Percentiles rank a stretch among this genome's conserved stretches.
phyloP scores from a whole-genome alignment of 37 sponge, comb jelly and placozoan species.

The Halichondria panicea region DNA sequence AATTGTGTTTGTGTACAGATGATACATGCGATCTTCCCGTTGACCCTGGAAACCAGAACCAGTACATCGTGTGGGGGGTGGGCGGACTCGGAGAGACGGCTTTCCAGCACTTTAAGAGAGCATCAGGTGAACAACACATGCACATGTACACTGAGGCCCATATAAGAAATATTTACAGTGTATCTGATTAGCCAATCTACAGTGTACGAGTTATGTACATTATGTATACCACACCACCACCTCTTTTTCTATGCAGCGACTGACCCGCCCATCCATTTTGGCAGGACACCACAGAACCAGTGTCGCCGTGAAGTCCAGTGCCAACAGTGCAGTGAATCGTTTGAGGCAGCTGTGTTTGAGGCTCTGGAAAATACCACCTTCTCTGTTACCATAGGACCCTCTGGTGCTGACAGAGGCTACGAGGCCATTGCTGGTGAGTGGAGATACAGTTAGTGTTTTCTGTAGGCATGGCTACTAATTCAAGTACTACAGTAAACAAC shows the following conservation, averaged over 20 bases:
- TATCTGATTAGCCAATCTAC: too few species aligned
- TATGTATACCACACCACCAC: too few species aligned
- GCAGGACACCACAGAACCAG: conserved; percentile 3
- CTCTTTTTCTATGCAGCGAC: background rate
- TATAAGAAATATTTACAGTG: too few species aligned
- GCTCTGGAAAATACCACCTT: conserved; percentile 8
- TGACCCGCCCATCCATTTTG: conserved; percentile 19
- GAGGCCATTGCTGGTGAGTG: conserved; percentile 55
- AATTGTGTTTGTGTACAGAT: background rate
- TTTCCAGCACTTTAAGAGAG: conserved; percentile 43
- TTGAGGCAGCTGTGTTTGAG: background rate
- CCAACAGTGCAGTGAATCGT: background rate
- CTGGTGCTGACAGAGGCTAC: conserved; percentile 58
- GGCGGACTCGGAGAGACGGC: conserved; percentile 63
- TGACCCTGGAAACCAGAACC: conserved; percentile 23
- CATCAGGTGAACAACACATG: background rate
- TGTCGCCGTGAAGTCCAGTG: background rate
- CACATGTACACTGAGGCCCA: too few species aligned
- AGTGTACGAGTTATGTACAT: too few species aligned
- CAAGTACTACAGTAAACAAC: too few species aligned
- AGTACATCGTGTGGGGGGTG: conserved; percentile 67
- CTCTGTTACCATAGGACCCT: conserved; percentile 49
- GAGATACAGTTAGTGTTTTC: too few species aligned
- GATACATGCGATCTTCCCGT: conserved; percentile 25
- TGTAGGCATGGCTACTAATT: too few species aligned